Percentiles rank a stretch among this genome's conserved stretches.
phyloP scores from a whole-genome alignment of 1,140 invertebrate species.

The Zaprionus tsacasi region DNA sequence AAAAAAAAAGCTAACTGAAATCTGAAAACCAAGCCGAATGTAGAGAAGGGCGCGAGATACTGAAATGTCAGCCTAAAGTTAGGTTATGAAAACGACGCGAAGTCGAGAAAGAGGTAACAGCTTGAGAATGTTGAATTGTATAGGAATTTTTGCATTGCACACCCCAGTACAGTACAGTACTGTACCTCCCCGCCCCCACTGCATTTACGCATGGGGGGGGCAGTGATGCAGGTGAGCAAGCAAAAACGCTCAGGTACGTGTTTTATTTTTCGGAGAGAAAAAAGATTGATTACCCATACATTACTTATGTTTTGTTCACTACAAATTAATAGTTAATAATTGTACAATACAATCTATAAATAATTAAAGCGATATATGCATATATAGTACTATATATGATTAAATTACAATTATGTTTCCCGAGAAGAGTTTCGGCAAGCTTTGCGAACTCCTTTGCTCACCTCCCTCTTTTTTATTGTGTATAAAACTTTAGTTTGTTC shows the following conservation, averaged over 20 bases:
- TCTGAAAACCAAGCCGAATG: constrained; percentile 56
- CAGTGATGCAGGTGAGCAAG: constrained; percentile 37
- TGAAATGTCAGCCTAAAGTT: constrained; percentile 68
- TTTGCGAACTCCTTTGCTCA: constrained; percentile 59
- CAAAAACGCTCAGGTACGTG: constrained; percentile 84
- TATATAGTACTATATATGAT: constrained; percentile 40
- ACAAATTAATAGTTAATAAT: constrained; percentile 78
- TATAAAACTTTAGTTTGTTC: constrained; percentile 72
- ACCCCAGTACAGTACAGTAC: constrained; percentile 8
- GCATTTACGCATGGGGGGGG: background rate
- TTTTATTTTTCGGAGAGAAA: constrained; percentile 86
- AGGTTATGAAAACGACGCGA: constrained; percentile 64
- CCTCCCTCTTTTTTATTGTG: constrained; percentile 37
- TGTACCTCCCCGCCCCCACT: background rate
- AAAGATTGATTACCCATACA: constrained; percentile 86
- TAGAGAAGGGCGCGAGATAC: constrained; percentile 35
- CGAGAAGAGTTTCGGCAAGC: constrained; percentile 50
- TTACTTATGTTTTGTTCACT: constrained; percentile 82
- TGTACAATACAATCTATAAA: constrained; percentile 55
- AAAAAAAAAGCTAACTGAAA: constrained; percentile 14
- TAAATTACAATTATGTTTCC: constrained; percentile 25
- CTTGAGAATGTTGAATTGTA: constrained; percentile 82
- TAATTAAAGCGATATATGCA: constrained; percentile 46
- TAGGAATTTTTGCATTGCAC: constrained; percentile 73
- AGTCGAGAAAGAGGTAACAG: constrained; percentile 67